Evolutionary conservation across 2,888 invertebrate genomes (phyloP), one percentile per base, ranked within the genome.

Genomic region (Selenia dentaria): DNA sequence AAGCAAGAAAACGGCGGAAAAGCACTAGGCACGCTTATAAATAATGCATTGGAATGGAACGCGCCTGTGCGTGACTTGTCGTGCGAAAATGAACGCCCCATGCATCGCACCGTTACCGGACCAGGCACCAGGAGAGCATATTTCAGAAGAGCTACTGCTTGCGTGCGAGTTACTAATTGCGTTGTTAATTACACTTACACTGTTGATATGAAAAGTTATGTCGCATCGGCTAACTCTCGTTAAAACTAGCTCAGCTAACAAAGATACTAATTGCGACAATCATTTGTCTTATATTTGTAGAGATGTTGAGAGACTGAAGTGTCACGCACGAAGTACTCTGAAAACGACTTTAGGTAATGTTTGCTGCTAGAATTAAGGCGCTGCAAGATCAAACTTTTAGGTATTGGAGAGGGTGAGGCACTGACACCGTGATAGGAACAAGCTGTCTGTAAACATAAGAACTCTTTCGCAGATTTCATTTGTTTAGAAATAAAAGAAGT

Each of bases 41-140:
- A 87, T 87, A 85, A 87, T 86, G 75, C 72, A 87, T 72, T 46
- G 72, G 73, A 73, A 79, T 80, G 70, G 69, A 67, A 67, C 64
- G 62, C 54, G 54, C 46, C 53, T 67, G 67, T 62, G 67, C 60
- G 51, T 45, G 61, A n/a, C n/a, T n/a, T n/a, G n/a, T n/a, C n/a
- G n/a, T n/a, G n/a, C n/a, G n/a, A n/a, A n/a, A n/a, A n/a, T n/a
- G n/a, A n/a, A n/a, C n/a, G n/a, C n/a, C n/a, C n/a, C n/a, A n/a
- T 55, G 51, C 46, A 31, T 56, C 54, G 52, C 59, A 64, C 73
- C 72, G 68, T 65, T 64, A 61, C 58, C 52, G 70, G 67, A 69
- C 65, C n/a, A n/a, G n/a, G n/a, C n/a, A n/a, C 65, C 57, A 59
- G 54, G 62, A 58, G 64, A 60, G 64, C 50, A 55, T 55, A 60